phyloP scores from a whole-genome alignment of 2,888 invertebrate genomes.

The Caenorhabditis macrosperma region DNA sequence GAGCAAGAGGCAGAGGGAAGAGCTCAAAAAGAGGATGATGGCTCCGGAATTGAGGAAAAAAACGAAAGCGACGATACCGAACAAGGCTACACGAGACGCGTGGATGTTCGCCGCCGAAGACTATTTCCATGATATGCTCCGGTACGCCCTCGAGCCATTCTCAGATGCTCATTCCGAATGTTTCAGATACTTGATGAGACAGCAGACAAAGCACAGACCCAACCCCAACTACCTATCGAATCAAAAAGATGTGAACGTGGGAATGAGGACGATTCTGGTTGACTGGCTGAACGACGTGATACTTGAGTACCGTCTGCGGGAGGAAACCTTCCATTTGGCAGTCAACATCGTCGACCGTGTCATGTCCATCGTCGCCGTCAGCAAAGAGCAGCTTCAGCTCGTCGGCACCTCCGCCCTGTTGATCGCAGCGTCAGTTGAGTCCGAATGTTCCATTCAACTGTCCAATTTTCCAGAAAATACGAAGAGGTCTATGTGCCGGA shows the following conservation, averaged over 20 bases:
- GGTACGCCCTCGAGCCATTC: no score
- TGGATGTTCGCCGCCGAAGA: not conserved
- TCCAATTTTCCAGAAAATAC: conserved; percentile 88
- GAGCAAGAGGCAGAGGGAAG: no score
- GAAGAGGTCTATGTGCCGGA: conserved; percentile 98
- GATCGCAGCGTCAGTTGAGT: conserved; percentile 85
- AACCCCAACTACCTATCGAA: conserved; percentile 92
- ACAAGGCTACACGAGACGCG: not conserved
- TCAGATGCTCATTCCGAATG: no score
- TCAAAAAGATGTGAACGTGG: conserved; percentile 92
- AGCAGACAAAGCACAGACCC: conserved; percentile 82
- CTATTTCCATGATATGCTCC: not conserved
- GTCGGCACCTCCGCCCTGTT: conserved; percentile 98
- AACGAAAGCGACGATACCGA: not conserved
- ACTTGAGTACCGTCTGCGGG: conserved; percentile 92
- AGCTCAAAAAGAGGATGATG: no score
- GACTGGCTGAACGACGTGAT: conserved; percentile 98
- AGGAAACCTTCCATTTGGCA: conserved; percentile 91
- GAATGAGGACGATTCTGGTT: conserved; percentile 94
- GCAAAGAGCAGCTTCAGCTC: conserved; percentile 92
- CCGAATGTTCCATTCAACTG: conserved; percentile 71
- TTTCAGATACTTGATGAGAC: conserved; percentile 59
- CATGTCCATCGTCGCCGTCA: conserved; percentile 94
- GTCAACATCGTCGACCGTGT: conserved; percentile 96
- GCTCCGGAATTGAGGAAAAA: not conserved